These are phyloP conservation scores for Ceratitis capitata DNA, from an alignment of 1,140 invertebrate genomes.

Conservation along the genomic window DNA sequence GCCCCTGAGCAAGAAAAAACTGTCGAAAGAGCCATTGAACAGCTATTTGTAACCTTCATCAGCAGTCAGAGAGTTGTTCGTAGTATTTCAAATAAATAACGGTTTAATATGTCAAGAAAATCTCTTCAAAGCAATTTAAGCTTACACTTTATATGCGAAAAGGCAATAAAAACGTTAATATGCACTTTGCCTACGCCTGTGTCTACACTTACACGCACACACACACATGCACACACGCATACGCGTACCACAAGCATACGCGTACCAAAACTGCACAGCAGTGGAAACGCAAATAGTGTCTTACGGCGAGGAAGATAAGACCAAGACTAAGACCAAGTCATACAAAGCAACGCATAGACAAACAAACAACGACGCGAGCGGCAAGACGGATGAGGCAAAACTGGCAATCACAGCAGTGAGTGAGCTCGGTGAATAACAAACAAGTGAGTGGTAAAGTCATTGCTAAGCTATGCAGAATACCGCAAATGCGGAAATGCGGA, in stretches of 20 bases:
- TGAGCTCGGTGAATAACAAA: not conserved
- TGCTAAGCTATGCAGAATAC: not conserved
- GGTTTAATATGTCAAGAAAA: not conserved
- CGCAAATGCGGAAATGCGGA: not conserved
- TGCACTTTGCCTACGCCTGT: not conserved
- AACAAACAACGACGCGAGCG: not conserved
- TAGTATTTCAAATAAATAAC: too few relatives aligned
- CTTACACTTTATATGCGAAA: not conserved
- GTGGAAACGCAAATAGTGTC: not conserved
- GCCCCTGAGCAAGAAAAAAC: too few relatives aligned
- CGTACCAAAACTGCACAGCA: not conserved
- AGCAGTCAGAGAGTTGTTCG: too few relatives aligned
- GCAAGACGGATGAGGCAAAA: not conserved
- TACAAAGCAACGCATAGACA: not conserved
- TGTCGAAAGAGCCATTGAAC: too few relatives aligned
- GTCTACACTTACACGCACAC: too few relatives aligned
- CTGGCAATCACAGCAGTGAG: not conserved
- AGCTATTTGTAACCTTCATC: too few relatives aligned
- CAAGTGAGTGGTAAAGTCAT: not conserved
- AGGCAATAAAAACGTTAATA: not conserved
- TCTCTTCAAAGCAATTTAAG: not conserved
- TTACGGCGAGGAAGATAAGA: not conserved
- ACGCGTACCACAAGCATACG: not conserved
- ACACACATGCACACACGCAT: not conserved
- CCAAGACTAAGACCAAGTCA: not conserved